These are phyloP conservation scores for Cantharis lateralis DNA, from an alignment of 2,888 invertebrate species.

Conservation along the genomic window DNA sequence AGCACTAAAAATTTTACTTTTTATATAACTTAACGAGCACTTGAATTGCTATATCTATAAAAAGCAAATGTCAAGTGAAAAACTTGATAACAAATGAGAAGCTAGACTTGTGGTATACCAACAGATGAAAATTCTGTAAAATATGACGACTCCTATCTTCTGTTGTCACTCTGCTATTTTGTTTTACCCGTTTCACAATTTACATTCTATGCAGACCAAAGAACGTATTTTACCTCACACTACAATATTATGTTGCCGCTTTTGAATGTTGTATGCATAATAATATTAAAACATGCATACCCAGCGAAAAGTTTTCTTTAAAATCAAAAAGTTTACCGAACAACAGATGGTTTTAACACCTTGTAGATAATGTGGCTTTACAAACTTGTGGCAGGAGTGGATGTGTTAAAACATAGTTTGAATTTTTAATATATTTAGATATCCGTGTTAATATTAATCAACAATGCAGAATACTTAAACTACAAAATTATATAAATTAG, in stretches of 20 bases:
- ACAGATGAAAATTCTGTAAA: slow-evolving; percentile 38
- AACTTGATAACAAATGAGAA: slow-evolving; percentile 37
- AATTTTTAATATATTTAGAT: background rate
- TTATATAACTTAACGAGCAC: slow-evolving; percentile 25
- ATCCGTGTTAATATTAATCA: background rate
- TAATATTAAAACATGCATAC: slow-evolving; percentile 30
- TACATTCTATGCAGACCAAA: slow-evolving; percentile 31
- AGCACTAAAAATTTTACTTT: slow-evolving; percentile 7
- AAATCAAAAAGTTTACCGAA: slow-evolving; percentile 23
- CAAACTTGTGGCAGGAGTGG: slow-evolving; percentile 5
- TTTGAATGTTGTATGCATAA: slow-evolving; percentile 32
- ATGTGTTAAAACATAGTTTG: background rate
- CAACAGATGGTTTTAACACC: slow-evolving; percentile 27
- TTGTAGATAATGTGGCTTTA: slow-evolving; percentile 11
- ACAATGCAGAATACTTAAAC: background rate
- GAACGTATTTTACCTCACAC: slow-evolving; percentile 33
- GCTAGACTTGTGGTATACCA: slow-evolving; percentile 33
- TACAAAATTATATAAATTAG: background rate
- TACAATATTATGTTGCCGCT: slow-evolving; percentile 29
- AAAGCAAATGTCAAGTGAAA: slow-evolving; percentile 34
- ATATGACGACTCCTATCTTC: slow-evolving; percentile 39
- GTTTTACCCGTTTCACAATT: slow-evolving; percentile 30
- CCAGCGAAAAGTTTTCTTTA: slow-evolving; percentile 15
- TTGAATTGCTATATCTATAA: slow-evolving; percentile 35
- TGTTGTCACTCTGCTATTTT: slow-evolving; percentile 29